Conservation (phyloP, 2,888 invertebrate genomes). For the Microchrysa polita region DNA sequence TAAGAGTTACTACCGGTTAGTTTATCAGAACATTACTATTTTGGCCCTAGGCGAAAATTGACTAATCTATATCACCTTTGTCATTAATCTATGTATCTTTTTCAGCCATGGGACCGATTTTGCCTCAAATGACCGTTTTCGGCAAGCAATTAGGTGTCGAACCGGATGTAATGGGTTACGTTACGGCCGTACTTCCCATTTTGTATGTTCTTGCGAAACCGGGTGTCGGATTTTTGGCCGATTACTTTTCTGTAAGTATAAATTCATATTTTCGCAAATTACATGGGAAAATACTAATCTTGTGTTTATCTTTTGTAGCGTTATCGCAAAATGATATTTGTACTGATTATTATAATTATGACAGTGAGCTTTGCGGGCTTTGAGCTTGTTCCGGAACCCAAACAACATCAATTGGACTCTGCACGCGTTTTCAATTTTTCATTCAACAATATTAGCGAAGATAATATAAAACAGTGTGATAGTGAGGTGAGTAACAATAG, state of each 20-base stretch:
- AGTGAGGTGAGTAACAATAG: too few relatives aligned
- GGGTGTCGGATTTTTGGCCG: conserved; percentile 77
- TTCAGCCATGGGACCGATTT: conserved; percentile 81
- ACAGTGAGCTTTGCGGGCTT: conserved; percentile 75
- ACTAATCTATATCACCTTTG: too few relatives aligned
- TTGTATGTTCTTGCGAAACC: conserved; percentile 82
- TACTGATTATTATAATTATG: conserved; percentile 72
- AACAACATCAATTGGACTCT: conserved; percentile 53
- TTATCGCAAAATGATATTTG: conserved; percentile 75
- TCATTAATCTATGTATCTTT: conserved; percentile 50
- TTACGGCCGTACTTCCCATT: conserved; percentile 79
- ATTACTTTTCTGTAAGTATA: conserved; percentile 71
- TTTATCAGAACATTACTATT: too few relatives aligned
- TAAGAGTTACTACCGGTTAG: too few relatives aligned
- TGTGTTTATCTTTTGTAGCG: conserved; percentile 52
- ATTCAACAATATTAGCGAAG: too few relatives aligned
- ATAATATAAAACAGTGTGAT: too few relatives aligned
- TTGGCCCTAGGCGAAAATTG: too few relatives aligned
- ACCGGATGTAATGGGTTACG: conserved; percentile 78
- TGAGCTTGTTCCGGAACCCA: conserved; percentile 70
- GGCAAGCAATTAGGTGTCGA: conserved; percentile 82
- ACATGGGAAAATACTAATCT: conserved; percentile 21
- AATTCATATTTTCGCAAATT: too few relatives aligned
- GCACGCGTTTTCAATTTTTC: conserved; percentile 27
- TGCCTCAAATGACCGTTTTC: conserved; percentile 81